Evolutionary conservation across 1,140 invertebrate species (phyloP).

Genomic region (Macrobrachium nipponense): DNA sequence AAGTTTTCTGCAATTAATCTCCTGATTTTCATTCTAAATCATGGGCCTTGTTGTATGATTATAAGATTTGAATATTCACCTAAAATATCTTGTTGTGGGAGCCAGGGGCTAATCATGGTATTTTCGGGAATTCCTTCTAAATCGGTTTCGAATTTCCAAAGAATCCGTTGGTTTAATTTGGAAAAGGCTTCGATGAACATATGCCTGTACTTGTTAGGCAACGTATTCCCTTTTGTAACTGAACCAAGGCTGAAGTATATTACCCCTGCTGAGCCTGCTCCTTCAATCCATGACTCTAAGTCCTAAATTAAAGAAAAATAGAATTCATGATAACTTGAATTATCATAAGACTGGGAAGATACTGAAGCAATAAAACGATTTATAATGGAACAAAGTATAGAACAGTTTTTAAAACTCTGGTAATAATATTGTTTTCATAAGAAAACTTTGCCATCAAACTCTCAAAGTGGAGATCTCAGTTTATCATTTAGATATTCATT

Average conservation of each 20-base stretch:
- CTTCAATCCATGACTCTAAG: slow-evolving; percentile 13
- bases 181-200: slow-evolving; percentile 51
- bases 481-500: neutral
- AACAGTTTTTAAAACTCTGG: too few relatives aligned
- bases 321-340: neutral
- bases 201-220: slow-evolving; percentile 27
- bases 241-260: slow-evolving; percentile 49
- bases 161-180: slow-evolving; percentile 45
- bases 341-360: neutral
- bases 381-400: too few relatives aligned
- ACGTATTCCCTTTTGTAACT: neutral
- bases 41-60: too few relatives aligned
- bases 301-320: neutral
- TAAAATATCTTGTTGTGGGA: slow-evolving; percentile 32
- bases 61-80: neutral
- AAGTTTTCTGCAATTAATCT: neutral
- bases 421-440: too few relatives aligned
- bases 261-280: slow-evolving; percentile 22
- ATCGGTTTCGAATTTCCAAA: slow-evolving; percentile 62
- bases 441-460: too few relatives aligned
- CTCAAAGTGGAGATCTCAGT: neutral
- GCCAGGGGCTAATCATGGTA: slow-evolving; percentile 30
- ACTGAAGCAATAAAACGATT: too few relatives aligned
- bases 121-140: slow-evolving; percentile 47
- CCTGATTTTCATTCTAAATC: too few relatives aligned